Base-by-base conservation (phyloP, 1,140 invertebrate species). In the Drosophila pachea region DNA sequence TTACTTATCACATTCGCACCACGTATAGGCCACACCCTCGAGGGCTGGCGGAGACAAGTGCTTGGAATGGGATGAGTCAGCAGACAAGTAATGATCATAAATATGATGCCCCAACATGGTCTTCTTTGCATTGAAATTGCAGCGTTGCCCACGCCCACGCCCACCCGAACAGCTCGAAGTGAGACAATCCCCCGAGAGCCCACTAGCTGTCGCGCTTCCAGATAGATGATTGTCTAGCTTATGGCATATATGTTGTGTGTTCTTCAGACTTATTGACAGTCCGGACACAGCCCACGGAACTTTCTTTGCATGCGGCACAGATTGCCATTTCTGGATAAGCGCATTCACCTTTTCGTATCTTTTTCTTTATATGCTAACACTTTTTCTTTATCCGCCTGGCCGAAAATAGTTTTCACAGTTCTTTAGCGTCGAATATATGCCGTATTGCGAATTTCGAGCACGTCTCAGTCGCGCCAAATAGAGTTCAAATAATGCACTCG, bases 241-340 rank as follows among this genome's bases (percentile, higher is more conserved):
- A 38, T 60, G 12, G 35, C 43, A 31, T 29, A 22, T 47, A 16
- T 38, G 36, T 12, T 16, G 14, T 33, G 35, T 5, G 32, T 12
- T 32, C 22, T 8, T 49, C 5, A 12, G 47, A 4, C 42, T 36
- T 16, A 36, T 53, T 38, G 8, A 36, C 50, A 11, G 50, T 53
- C 33, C 9, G 14, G 9, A 7, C n/a, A 7, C n/a, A 7, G 11
- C 49, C 49, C 49, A 35, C 49, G 49, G 36, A 50, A 70, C 78
- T 82, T 82, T 82, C 78, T 84, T 83, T 83, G 49, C 43, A 55
- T 78, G 72, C 83, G 78, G 78, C 78, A 83, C 71, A 82, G 53
- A 84, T 82, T 52, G 50, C 71, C 71, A 60, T 40, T 64, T 62
- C 5, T 50, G 35, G 43, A 64, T 60, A 61, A 69, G 78, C 79